These are phyloP conservation scores for Penaeus monodon DNA, from an alignment of 2,888 invertebrate genomes.

Conservation along the genomic window DNA sequence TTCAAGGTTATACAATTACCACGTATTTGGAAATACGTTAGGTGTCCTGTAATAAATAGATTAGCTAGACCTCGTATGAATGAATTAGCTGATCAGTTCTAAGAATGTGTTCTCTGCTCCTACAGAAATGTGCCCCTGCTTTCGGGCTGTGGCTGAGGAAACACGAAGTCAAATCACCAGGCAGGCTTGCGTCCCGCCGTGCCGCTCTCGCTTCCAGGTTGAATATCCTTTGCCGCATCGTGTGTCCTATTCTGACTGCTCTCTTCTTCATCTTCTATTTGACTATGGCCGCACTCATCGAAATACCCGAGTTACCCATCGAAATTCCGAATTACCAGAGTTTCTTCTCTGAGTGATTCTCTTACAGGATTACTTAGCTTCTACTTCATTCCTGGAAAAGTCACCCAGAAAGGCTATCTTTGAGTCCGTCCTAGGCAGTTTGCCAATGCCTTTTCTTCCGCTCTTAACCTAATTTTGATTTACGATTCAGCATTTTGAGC, in stretches of 20 bases:
- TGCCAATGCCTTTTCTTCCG: no score
- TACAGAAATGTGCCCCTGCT: constrained; percentile 37
- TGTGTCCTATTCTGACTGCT: constrained; percentile 44
- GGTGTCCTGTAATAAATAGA: no score
- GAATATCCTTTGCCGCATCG: constrained; percentile 41
- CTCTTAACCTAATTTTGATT: no score
- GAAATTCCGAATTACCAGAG: background rate
- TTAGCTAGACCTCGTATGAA: no score
- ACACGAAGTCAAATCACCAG: background rate
- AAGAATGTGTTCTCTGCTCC: background rate
- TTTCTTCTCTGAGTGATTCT: background rate
- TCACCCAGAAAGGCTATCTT: no score
- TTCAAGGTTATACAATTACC: no score
- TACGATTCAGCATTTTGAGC: no score
- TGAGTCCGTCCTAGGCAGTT: no score
- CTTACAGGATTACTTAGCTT: no score
- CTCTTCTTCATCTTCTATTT: constrained; percentile 49
- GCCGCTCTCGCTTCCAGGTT: constrained; percentile 34
- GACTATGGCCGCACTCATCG: constrained; percentile 49
- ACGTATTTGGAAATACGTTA: no score
- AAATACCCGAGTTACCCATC: constrained; percentile 42
- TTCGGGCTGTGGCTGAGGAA: constrained; percentile 5
- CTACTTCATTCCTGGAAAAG: no score
- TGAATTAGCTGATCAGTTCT: no score
- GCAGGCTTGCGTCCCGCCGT: background rate